These are phyloP conservation scores for Notocelia uddmanniana DNA, from an alignment of 2,888 invertebrate species.

Conservation along the genomic window DNA sequence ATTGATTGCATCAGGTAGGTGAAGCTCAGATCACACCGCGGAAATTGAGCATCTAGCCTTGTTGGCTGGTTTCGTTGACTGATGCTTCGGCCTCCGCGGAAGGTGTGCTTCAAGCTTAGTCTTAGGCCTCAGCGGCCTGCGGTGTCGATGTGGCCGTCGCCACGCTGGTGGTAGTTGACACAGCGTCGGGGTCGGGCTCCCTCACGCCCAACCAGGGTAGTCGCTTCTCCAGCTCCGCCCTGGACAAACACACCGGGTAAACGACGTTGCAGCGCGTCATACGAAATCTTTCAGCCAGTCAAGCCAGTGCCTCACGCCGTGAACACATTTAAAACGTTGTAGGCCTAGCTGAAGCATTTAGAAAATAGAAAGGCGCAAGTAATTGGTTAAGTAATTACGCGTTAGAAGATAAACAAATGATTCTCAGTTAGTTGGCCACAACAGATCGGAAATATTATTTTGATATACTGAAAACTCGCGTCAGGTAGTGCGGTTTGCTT, in stretches of 20 bases:
- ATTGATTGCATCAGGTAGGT: slow-evolving; percentile 21
- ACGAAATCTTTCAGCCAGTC: background rate
- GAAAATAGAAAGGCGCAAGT: background rate
- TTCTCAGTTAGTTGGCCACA: too few relatives aligned
- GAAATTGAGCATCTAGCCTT: background rate
- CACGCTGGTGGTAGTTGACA: slow-evolving; percentile 84
- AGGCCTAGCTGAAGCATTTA: background rate
- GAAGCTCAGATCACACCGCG: background rate
- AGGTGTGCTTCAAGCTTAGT: background rate
- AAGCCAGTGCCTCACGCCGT: background rate
- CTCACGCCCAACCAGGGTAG: slow-evolving; percentile 92
- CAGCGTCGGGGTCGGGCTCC: slow-evolving; percentile 86
- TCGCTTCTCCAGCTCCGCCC: slow-evolving; percentile 92
- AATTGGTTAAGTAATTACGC: too few relatives aligned
- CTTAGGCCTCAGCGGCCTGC: slow-evolving; percentile 64
- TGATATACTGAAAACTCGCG: too few relatives aligned
- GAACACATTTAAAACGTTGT: background rate
- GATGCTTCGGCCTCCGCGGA: background rate
- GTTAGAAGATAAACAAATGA: too few relatives aligned
- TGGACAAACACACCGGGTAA: slow-evolving; percentile 56
- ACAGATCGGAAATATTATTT: too few relatives aligned
- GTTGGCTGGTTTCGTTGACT: background rate
- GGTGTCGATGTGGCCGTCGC: slow-evolving; percentile 65
- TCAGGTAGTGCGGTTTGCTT: too few relatives aligned
- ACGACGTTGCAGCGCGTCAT: background rate